These are phyloP conservation scores for Xestobium rufovillosum DNA, from an alignment of 2,888 invertebrate genomes.

Conservation along the genomic window DNA sequence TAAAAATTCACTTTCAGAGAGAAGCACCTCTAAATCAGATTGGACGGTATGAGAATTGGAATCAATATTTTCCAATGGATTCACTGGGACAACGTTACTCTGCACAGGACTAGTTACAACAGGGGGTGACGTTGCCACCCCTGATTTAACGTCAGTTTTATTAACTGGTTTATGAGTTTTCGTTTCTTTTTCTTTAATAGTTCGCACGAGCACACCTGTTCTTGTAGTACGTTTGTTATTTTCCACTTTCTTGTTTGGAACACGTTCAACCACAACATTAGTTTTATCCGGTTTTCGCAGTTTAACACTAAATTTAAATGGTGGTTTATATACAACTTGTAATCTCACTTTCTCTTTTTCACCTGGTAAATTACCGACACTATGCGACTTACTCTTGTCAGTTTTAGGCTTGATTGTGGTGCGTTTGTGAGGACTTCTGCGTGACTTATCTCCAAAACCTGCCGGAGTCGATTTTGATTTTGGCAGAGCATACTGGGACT, in stretches of 20 bases:
- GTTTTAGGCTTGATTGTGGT: constrained; percentile 44
- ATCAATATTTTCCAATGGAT: constrained; percentile 41
- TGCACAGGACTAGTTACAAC: constrained; percentile 23
- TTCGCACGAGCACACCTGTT: constrained; percentile 46
- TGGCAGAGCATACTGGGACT: constrained; percentile 62
- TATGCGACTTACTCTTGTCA: constrained; percentile 55
- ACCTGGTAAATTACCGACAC: constrained; percentile 61
- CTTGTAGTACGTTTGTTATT: constrained; percentile 31
- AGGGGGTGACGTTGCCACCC: no score
- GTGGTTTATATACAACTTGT: constrained; percentile 81
- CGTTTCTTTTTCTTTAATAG: constrained; percentile 30
- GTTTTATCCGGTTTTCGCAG: constrained; percentile 65
- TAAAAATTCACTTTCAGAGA: constrained; percentile 52
- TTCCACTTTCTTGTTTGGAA: constrained; percentile 32
- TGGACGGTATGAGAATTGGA: constrained; percentile 55
- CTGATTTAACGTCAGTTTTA: constrained; percentile 32
- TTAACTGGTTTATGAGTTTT: constrained; percentile 21
- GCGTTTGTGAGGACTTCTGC: constrained; percentile 48
- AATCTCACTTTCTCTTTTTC: constrained; percentile 61
- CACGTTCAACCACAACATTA: constrained; percentile 53
- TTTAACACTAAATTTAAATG: constrained; percentile 78
- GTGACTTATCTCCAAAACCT: constrained; percentile 52
- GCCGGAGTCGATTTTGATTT: constrained; percentile 82
- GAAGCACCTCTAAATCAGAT: constrained; percentile 53
- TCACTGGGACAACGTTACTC: constrained; percentile 15